Evolutionary conservation across 2,888 invertebrate species (phyloP).

Genomic region (Spilosoma lubricipeda): DNA sequence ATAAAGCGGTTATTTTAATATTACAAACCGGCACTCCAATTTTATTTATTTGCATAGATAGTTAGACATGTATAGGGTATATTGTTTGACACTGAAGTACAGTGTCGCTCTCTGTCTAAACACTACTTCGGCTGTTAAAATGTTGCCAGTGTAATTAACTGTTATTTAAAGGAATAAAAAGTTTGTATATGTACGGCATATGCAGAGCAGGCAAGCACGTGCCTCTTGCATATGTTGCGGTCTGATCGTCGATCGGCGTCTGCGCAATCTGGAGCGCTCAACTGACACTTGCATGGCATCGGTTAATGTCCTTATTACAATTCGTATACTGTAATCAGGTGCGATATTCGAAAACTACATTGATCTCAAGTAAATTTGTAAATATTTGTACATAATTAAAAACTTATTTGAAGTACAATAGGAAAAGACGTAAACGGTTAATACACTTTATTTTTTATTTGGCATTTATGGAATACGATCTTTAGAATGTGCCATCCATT

Average conservation of each 20-base stretch:
- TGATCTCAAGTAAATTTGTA: neutral
- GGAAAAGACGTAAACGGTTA: no score
- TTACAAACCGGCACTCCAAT: no score
- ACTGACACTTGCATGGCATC: constrained; percentile 77
- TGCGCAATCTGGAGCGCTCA: constrained; percentile 52
- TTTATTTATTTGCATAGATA: no score
- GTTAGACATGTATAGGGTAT: neutral
- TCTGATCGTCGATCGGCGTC: constrained; percentile 1
- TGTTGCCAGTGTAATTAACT: constrained; percentile 17
- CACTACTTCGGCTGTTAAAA: constrained; percentile 4
- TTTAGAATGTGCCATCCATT: no score
- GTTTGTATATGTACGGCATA: constrained; percentile 33
- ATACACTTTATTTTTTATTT: no score
- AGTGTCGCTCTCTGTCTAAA: neutral
- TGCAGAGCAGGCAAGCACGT: constrained; percentile 51
- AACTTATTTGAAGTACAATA: no score
- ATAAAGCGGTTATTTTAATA: no score
- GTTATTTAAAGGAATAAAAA: constrained; percentile 21
- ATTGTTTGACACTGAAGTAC: neutral
- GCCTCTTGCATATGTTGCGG: constrained; percentile 22
- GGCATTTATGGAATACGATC: no score
- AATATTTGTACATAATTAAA: neutral
- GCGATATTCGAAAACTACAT: neutral
- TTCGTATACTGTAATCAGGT: constrained; percentile 24
- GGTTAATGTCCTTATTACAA: constrained; percentile 36